Conservation (phyloP, 2,113 vertebrate genomes). For the Pelecanoides urinatrix region DNA sequence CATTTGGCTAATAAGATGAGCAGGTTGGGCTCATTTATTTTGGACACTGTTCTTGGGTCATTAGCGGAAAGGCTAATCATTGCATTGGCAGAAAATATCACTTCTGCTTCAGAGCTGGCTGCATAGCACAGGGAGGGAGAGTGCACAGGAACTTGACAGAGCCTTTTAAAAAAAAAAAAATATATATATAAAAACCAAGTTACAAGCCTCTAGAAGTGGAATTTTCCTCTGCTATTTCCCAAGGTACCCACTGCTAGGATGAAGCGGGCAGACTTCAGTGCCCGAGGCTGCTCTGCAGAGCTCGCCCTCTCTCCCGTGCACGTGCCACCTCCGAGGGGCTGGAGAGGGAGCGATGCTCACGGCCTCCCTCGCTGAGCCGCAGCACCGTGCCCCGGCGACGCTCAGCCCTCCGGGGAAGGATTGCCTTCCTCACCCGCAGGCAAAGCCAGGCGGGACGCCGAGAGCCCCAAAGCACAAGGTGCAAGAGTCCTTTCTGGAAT, state of each 20-base stretch:
- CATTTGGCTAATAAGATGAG: constrained; percentile 65
- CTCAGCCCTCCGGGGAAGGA: neutral
- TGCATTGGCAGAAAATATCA: constrained; percentile 49
- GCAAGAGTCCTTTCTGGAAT: neutral
- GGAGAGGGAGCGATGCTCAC: accelerated
- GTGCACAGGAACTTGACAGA: neutral
- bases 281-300: constrained; percentile 14
- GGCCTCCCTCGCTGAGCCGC: neutral
- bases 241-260: neutral
- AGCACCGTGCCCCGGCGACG: accelerated
- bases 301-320: accelerated
- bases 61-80: constrained; percentile 59
- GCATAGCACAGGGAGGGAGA: neutral
- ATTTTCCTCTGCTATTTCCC: constrained; percentile 18
- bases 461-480: neutral
- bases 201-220: neutral
- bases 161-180: neutral
- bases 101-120: constrained; percentile 50
- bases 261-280: neutral
- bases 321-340: neutral
- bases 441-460: accelerated
- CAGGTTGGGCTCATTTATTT: constrained; percentile 66
- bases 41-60: constrained; percentile 58
- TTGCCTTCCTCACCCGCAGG: neutral
- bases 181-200: neutral